These are phyloP conservation scores for Pseudopipra pipra DNA, from an alignment of 2,113 vertebrate species.

Conservation along the genomic window DNA sequence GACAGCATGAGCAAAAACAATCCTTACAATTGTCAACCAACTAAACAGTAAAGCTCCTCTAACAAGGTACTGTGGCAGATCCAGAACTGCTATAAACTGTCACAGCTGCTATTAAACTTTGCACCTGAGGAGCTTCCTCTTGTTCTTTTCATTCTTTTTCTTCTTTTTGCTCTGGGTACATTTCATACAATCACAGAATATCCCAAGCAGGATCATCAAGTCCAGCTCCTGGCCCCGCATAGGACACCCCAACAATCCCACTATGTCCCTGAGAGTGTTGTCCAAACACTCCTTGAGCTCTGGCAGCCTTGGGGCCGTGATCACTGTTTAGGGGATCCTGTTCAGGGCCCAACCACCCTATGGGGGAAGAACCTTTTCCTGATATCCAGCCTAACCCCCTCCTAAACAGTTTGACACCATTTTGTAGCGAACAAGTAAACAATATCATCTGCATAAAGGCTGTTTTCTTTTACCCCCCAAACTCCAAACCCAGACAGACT, in stretches of 20 bases:
- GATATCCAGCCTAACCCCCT: fast-evolving
- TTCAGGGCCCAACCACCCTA: neutral
- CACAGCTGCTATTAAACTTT: neutral
- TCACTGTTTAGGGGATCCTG: neutral
- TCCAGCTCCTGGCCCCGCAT: neutral
- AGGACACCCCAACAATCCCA: neutral
- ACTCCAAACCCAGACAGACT: no score
- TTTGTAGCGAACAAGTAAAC: fast-evolving
- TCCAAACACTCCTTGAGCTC: neutral
- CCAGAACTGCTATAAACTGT: neutral
- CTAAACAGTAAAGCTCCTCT: neutral
- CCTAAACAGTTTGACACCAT: neutral
- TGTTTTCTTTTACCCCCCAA: neutral
- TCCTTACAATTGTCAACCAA: neutral
- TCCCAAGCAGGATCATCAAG: fast-evolving
- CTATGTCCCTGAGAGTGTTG: neutral
- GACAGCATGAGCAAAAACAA: neutral
- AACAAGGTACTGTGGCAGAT: neutral
- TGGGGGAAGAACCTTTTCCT: neutral
- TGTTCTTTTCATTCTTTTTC: neutral
- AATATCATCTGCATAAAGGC: fast-evolving
- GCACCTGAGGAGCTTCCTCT: neutral
- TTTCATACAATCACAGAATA: neutral
- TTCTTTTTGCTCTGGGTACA: neutral
- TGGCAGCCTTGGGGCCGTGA: neutral